Evolutionary conservation across 2,888 invertebrate species (phyloP), one percentile per base, ranked within the genome.

Genomic region (Sericinus montela): DNA sequence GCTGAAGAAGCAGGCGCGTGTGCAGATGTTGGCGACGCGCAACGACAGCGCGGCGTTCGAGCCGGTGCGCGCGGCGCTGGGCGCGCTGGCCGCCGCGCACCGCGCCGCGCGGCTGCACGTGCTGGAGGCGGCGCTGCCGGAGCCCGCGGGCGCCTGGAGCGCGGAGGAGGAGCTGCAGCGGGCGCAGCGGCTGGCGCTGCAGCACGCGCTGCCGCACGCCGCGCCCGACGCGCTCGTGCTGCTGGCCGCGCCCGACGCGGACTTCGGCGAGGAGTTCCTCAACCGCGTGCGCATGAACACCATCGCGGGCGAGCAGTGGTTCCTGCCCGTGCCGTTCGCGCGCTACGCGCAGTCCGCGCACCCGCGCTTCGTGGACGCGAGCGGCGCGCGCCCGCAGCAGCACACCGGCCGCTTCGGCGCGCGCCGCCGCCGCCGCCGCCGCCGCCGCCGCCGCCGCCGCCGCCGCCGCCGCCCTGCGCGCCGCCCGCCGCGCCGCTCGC

Each of bases 271-370:
- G 39, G 97, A 98, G 72, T 98, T 97, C 84, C 90, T 98, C 38
- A 98, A 99, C 72, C 90, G 98, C 67, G 95, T 94, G 11, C 19
- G 9, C 52, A 97, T 99, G 96, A 98, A 98, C 82, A 97, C 97
- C 1, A 96, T 99, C 56, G 85, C 90, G 58, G 94, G 94, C 57
- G 94, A 93, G 80, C 98, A 98, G 90, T 93, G 98, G 64, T 99
- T 94, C 87, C 93, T 94, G 66, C 96, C 98, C n/a, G 93, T 97
- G 58, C 95, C 96, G 14, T 99, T 98, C 82, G 91, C 94, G 64
- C 95, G 97, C 69, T 97, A 94, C 86, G 92, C 97, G 67, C 96
- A 96, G 39, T 90, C 91, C 63, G 86, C 93, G 57, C 77, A 77
- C 83, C 93, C 97, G 70, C 95, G 95, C 7, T 90, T 92, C 59